Evolutionary conservation across 2,113 vertebrate species (phyloP), one percentile per base, ranked within the genome.

Genomic region (Sander lucioperca): DNA sequence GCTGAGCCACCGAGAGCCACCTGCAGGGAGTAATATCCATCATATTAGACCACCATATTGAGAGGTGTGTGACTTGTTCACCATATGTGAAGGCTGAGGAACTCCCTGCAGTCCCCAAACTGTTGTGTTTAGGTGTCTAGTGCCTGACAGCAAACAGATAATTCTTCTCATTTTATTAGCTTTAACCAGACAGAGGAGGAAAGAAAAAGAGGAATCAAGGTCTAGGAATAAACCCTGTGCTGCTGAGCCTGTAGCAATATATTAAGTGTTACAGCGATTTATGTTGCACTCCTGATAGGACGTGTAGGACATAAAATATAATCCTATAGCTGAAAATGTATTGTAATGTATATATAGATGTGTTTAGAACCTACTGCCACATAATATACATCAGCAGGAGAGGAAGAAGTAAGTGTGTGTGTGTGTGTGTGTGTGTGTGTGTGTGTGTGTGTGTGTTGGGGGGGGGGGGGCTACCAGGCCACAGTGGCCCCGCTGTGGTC

Each of bases 261-360:
- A 89, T 91, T 86, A 92, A 84, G 82, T 81, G 85, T 84, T 88
- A 48, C 70, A 79, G 69, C 68, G n/a, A 87, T 92, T 90, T 89
- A 87, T 88, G 85, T 85, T 82, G 77, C 74, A n/a, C 64, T 75
- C 68, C 75, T 86, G 72, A 84, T 77, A 61, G 77, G 74, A 83
- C 3, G 74, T 81, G 86, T 74, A 73, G 72, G 75, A 91, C 86
- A 82, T 88, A 83, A 91, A 86, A 87, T 85, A 88, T 83, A 83
- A 89, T 87, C 84, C 69, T 71, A 50, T 77, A 47, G 57, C 71
- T 78, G 68, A 74, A 72, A 86, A 87, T 85, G 33, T 83, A 86
- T 89, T 27, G 27, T 27, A 27, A 27, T 27, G 27, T 27, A 27
- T 27, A 27, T 27, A 27, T 67, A 81, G 65, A 91, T 88, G 79